Conservation (phyloP, 2,797 vertebrate species). For the Acipenser ruthenus region DNA sequence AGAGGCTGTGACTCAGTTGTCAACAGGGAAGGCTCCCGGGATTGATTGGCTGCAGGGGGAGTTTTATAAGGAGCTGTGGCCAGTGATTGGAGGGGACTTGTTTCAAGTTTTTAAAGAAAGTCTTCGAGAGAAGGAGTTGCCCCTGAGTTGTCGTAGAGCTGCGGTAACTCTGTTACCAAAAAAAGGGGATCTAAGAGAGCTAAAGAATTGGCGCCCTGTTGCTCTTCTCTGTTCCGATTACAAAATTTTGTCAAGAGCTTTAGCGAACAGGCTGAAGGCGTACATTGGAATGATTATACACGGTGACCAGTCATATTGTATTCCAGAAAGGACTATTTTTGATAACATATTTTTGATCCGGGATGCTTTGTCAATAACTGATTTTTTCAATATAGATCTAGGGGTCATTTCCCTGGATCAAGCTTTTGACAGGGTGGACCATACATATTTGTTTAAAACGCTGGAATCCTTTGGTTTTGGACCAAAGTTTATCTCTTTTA, state of each 20-base stretch:
- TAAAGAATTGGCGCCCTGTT: no score
- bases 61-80: neutral
- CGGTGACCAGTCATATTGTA: neutral
- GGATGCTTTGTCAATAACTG: no score
- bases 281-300: neutral
- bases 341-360: neutral
- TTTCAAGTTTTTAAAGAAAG: neutral
- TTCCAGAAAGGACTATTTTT: neutral
- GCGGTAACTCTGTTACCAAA: neutral
- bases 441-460: no score
- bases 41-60: constrained; percentile 4
- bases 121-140: neutral
- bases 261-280: neutral
- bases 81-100: constrained; percentile 6
- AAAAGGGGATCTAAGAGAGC: no score
- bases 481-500: no score
- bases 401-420: neutral
- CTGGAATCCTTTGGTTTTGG: no score
- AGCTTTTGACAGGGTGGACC: no score
- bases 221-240: neutral
- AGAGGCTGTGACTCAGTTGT: constrained; percentile 8
- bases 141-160: neutral
- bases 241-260: neutral
- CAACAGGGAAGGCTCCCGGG: neutral
- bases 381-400: neutral